Percentiles rank a stretch among this genome's conserved stretches.
phyloP scores from a whole-genome alignment of 2,888 invertebrate genomes.

The Leptura quadrifasciata region DNA sequence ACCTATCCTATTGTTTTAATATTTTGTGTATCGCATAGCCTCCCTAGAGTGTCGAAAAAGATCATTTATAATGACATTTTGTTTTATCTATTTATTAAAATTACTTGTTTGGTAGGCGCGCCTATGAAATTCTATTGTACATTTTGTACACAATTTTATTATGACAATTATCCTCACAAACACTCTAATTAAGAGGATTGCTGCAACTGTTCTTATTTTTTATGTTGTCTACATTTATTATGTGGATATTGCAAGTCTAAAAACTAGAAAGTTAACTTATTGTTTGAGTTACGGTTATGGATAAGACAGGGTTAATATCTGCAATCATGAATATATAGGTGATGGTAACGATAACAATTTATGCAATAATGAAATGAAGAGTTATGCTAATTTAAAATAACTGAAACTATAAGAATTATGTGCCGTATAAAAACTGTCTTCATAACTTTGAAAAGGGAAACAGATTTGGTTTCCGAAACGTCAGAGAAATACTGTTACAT shows the following conservation, averaged over 20 bases:
- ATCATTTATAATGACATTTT: too few species aligned
- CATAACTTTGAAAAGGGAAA: too few species aligned
- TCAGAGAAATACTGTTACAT: too few species aligned
- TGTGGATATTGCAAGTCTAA: not conserved
- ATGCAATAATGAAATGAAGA: not conserved
- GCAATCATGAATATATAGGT: not conserved
- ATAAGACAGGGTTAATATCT: not conserved
- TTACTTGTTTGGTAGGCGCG: not conserved
- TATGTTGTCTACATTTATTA: not conserved
- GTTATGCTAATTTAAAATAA: too few species aligned
- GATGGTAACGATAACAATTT: not conserved
- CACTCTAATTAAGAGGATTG: constrained; percentile 29
- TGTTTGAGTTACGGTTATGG: not conserved
- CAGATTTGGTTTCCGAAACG: too few species aligned
- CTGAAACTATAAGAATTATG: too few species aligned
- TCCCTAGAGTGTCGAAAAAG: too few species aligned
- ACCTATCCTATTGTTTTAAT: too few species aligned
- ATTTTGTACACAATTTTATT: constrained; percentile 26
- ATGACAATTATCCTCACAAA: constrained; percentile 27
- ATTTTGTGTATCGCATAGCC: too few species aligned
- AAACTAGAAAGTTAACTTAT: constrained; percentile 29
- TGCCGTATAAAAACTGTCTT: too few species aligned
- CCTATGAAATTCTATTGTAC: not conserved
- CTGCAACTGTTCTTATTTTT: constrained; percentile 25
- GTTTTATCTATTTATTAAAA: too few species aligned